Conservation (phyloP, 2,888 invertebrate genomes). For the Hirudinaria manillensis region DNA sequence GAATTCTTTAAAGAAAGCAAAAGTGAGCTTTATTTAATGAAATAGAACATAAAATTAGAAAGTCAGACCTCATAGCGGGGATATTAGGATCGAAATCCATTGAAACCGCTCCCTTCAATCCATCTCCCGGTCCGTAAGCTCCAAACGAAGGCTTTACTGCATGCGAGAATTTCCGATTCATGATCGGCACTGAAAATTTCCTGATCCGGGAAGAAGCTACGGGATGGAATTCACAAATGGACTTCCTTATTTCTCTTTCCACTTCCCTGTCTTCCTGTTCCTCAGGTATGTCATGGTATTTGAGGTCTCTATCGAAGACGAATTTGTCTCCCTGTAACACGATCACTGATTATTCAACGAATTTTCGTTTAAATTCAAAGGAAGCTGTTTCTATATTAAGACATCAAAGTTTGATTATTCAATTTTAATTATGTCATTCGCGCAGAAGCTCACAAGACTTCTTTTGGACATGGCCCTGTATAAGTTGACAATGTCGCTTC, state of each 20-base stretch:
- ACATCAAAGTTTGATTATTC: too few relatives aligned
- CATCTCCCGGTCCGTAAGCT: neutral
- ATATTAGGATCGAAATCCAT: neutral
- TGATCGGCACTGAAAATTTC: neutral
- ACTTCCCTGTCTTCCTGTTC: neutral
- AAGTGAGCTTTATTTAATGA: neutral
- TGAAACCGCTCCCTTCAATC: constrained; percentile 8
- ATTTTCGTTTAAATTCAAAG: too few relatives aligned
- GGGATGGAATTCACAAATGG: neutral
- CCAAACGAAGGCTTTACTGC: neutral
- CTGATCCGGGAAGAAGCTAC: neutral
- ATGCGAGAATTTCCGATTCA: neutral
- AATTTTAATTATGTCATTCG: too few relatives aligned
- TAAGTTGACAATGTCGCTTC: constrained; percentile 17
- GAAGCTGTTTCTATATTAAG: too few relatives aligned
- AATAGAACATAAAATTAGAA: neutral
- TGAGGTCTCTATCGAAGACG: constrained; percentile 24
- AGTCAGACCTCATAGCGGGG: neutral
- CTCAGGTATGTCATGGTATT: constrained; percentile 25
- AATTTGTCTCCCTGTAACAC: neutral
- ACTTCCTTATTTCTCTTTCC: neutral
- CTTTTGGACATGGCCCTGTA: constrained; percentile 18
- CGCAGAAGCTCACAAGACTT: neutral
- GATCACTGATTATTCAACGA: neutral
- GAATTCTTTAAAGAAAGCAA: too few relatives aligned